These are phyloP conservation scores for Carabus problematicus DNA, from an alignment of 2,888 invertebrate genomes.

Conservation along the genomic window DNA sequence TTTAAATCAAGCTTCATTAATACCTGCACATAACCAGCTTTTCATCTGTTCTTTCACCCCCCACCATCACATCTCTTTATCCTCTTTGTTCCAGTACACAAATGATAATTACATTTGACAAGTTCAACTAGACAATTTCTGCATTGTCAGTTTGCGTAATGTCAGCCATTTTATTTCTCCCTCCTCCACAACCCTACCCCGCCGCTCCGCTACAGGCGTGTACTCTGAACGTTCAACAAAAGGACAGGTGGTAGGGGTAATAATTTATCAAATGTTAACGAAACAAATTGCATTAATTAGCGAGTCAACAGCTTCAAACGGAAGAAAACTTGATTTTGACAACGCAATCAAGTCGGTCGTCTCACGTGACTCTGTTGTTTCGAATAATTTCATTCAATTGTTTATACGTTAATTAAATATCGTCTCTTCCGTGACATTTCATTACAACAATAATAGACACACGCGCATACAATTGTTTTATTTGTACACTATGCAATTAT, in stretches of 20 bases:
- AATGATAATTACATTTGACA: slow-evolving; percentile 40
- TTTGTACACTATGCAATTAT: no score
- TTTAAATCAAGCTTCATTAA: no score
- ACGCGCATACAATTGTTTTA: no score
- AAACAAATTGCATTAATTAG: slow-evolving; percentile 39
- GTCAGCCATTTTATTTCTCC: slow-evolving; percentile 21
- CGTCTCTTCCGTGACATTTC: slow-evolving; percentile 32
- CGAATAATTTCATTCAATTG: slow-evolving; percentile 17
- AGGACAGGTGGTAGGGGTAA: slow-evolving; percentile 10
- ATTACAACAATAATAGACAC: slow-evolving; percentile 11
- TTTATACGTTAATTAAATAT: slow-evolving; percentile 38
- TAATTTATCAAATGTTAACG: slow-evolving; percentile 39
- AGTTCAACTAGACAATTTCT: slow-evolving; percentile 31
- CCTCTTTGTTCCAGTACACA: slow-evolving; percentile 22
- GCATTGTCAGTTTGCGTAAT: slow-evolving; percentile 34
- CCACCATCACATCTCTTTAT: slow-evolving; percentile 5
- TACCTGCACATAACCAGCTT: no score
- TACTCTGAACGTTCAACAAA: slow-evolving; percentile 20
- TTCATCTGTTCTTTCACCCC: no score
- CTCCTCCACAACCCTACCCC: no score
- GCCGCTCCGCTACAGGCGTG: slow-evolving; percentile 1
- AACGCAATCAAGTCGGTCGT: slow-evolving; percentile 28
- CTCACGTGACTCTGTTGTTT: slow-evolving; percentile 19
- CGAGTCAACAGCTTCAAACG: slow-evolving; percentile 25
- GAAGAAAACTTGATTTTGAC: slow-evolving; percentile 35